Conservation (phyloP, 2,797 vertebrate genomes). For the Megaceryle alcyon region DNA sequence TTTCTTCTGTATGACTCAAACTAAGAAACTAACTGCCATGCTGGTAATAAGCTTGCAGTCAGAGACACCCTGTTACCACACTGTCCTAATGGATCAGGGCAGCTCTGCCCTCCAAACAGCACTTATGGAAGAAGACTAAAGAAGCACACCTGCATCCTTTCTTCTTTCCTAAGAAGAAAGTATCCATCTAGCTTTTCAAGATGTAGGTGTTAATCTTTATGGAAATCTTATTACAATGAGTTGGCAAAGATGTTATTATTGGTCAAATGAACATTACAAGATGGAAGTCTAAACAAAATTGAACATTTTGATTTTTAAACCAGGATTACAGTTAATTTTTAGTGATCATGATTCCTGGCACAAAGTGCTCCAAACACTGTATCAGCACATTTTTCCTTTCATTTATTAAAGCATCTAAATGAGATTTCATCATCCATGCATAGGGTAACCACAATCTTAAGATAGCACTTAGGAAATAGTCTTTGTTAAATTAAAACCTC, state of each 20-base stretch:
- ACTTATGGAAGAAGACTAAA: neutral
- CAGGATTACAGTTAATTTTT: neutral
- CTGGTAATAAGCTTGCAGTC: neutral
- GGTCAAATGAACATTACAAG: neutral
- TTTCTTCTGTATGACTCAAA: neutral
- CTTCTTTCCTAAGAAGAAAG: neutral
- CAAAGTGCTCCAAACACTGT: neutral
- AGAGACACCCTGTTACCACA: accelerated
- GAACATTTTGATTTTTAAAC: neutral
- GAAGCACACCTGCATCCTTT: neutral
- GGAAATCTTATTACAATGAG: neutral
- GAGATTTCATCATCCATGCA: neutral
- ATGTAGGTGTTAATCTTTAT: neutral
- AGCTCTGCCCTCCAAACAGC: neutral
- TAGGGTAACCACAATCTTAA: neutral
- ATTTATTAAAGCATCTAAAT: neutral
- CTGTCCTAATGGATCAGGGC: neutral
- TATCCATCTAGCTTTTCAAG: neutral
- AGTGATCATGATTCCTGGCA: neutral
- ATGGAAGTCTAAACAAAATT: neutral
- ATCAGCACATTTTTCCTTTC: neutral
- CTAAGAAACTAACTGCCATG: neutral
- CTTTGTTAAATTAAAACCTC: neutral
- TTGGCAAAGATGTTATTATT: neutral
- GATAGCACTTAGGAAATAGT: neutral